Percentiles rank a stretch among this genome's conserved stretches.
Evolutionary conservation across 2,888 invertebrate species (phyloP).

Genomic region (Mythimna vitellina): DNA sequence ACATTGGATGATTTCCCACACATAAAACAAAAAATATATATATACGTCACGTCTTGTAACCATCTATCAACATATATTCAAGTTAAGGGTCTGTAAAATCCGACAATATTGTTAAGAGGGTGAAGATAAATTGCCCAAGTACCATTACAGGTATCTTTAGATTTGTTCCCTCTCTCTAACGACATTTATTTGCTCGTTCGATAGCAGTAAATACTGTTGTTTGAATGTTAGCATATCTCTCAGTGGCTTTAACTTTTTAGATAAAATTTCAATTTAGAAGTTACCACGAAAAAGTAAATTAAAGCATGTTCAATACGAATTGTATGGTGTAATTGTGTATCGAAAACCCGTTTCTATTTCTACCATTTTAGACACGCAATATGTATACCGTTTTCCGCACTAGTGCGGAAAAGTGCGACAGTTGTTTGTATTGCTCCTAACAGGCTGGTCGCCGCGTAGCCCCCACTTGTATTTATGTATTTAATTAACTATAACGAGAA

Average conservation of each 20-base stretch:
- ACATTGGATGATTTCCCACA: too few relatives aligned
- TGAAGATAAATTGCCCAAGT: not conserved
- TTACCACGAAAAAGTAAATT: too few relatives aligned
- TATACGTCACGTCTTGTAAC: not conserved
- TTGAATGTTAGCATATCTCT: not conserved
- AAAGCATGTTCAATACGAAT: too few relatives aligned
- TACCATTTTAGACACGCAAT: too few relatives aligned
- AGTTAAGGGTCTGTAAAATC: not conserved
- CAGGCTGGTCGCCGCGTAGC: too few relatives aligned
- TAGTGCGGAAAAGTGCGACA: too few relatives aligned
- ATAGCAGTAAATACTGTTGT: conserved; percentile 21
- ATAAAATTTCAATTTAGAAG: not conserved
- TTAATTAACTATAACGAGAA: too few relatives aligned
- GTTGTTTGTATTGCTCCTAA: too few relatives aligned
- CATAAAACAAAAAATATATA: not conserved
- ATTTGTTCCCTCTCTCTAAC: conserved; percentile 9
- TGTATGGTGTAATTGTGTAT: too few relatives aligned
- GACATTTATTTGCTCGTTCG: conserved; percentile 30
- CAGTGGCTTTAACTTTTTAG: not conserved
- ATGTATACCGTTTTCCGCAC: too few relatives aligned
- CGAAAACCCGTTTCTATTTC: too few relatives aligned
- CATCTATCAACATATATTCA: not conserved
- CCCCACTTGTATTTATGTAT: too few relatives aligned
- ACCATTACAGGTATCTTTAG: conserved; percentile 1
- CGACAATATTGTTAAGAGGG: conserved; percentile 2